Base-by-base conservation (phyloP, 2,888 invertebrate genomes). In the Eilema depressum region DNA sequence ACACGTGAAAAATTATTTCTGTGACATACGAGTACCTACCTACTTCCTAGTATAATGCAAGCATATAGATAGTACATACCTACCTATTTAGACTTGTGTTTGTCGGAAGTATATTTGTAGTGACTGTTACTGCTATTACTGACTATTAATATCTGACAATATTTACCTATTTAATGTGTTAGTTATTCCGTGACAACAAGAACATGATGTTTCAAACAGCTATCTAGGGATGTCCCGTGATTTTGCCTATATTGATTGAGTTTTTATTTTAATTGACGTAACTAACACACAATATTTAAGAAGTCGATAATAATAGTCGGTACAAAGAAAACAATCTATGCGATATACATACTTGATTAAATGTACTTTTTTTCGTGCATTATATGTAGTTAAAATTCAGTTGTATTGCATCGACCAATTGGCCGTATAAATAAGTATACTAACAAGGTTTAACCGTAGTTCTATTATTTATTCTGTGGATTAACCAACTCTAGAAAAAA, bases 101-200 rank as follows among this genome's bases (percentile, higher is more conserved):
- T 47, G 20, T 47, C 0, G 5, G 56, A 20, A 63, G 30, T 61
- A 47, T 67, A 64, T 66, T 66, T 63, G 60, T 63, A 67, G 57
- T 66, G 3, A 28, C 41, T 67, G 53, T 61, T 47, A 33, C 33
- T 69, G 60, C 26, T 61, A 37, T 37, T 23, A 12, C 28, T 25
- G 26, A 8, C 61, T 47, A 53, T 69, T 53, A 62, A 61, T 37
- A 23, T 61, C n/a, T 37, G 28, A 61, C n/a, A 56, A 61, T 68
- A 68, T 71, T 71, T 71, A 47, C 47, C 47, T 47, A 47, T 66
- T 61, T 68, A 68, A 41, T 71, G n/a, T 47, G 60, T 71, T 66
- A 63, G 60, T 71, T 66, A 63, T 65, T 23, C 12, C 53, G 25
- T 53, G 67, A 71, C 59, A 71, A 14, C 20, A 47, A 33, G 62